These are phyloP conservation scores for Cuniculus paca DNA, from an alignment of 2,797 vertebrate genomes.

Conservation along the genomic window DNA sequence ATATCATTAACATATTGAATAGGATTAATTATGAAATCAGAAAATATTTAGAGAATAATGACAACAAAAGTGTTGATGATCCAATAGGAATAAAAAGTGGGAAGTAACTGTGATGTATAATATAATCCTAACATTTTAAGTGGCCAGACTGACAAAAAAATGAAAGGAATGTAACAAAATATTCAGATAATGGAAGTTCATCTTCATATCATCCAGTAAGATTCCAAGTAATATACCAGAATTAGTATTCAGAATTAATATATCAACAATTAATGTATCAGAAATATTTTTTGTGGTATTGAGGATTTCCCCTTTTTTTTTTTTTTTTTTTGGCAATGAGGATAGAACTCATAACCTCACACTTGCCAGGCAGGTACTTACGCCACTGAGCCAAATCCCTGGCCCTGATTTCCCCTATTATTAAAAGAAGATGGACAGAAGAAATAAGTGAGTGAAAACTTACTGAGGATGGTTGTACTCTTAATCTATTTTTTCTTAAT, in stretches of 20 bases:
- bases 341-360: no score
- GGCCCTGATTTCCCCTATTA: no score
- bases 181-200: background rate
- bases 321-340: background rate
- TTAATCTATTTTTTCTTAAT: background rate
- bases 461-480: background rate
- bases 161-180: background rate
- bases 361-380: no score
- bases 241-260: background rate
- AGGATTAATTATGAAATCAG: conserved; percentile 10
- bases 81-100: background rate
- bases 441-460: conserved; percentile 3
- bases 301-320: background rate
- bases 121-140: background rate
- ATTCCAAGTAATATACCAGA: background rate
- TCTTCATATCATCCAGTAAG: background rate
- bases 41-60: conserved; percentile 45
- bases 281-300: background rate
- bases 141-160: background rate
- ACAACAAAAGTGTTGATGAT: conserved; percentile 16
- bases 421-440: conserved; percentile 21
- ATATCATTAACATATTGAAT: background rate
- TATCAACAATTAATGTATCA: background rate
- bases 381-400: no score
- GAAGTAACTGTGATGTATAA: background rate